Percentiles rank a stretch among this genome's conserved stretches.
These are phyloP conservation scores for Misgurnus anguillicaudatus DNA, from an alignment of 2,113 vertebrate species.

Conservation along the genomic window DNA sequence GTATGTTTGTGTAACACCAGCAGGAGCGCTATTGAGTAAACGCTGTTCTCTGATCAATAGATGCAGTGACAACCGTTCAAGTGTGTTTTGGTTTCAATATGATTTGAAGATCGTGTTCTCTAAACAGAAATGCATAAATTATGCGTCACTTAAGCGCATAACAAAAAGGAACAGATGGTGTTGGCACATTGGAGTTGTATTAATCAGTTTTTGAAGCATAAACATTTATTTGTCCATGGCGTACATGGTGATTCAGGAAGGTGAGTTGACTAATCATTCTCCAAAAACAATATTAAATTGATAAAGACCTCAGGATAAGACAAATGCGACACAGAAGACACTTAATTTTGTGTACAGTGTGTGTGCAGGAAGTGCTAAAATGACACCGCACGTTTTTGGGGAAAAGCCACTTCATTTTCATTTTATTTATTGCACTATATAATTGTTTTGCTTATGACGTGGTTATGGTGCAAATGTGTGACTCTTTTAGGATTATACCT, in stretches of 20 bases:
- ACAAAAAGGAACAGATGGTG: neutral
- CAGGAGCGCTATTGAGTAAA: neutral
- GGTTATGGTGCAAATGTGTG: no score
- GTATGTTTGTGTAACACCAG: neutral
- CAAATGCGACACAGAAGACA: neutral
- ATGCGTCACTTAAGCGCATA: neutral
- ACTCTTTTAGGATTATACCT: no score
- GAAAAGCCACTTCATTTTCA: no score
- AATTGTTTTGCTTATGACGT: neutral
- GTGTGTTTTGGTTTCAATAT: neutral
- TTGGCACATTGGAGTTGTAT: neutral
- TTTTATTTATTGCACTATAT: no score
- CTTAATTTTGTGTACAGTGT: neutral
- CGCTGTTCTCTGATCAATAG: neutral
- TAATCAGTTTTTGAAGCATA: neutral
- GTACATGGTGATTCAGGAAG: neutral
- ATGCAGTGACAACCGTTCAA: neutral
- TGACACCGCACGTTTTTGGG: no score
- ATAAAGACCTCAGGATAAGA: neutral
- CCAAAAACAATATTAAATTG: neutral
- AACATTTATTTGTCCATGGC: conserved; percentile 1
- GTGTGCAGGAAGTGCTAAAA: no score
- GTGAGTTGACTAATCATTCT: neutral
- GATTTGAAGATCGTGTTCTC: neutral
- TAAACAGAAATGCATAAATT: neutral